Conservation (phyloP, 2,797 vertebrate genomes). For the Liasis olivaceus region DNA sequence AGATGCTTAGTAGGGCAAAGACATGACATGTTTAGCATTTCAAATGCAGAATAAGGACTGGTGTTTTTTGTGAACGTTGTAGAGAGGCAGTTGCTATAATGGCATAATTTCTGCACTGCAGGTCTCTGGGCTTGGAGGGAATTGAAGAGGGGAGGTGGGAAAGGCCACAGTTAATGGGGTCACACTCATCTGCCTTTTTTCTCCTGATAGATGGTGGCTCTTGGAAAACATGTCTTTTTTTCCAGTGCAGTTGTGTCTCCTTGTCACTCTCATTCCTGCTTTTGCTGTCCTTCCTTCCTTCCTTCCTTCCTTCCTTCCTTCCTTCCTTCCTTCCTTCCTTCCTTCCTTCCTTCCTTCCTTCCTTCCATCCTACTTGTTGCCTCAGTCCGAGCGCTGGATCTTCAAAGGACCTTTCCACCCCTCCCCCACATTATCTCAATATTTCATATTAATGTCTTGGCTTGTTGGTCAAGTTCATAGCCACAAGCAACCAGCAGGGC, state of each 20-base stretch:
- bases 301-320: too few species aligned
- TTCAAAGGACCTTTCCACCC: slow-evolving; percentile 44
- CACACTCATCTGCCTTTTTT: neutral
- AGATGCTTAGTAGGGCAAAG: neutral
- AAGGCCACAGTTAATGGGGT: neutral
- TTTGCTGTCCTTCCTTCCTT: neutral
- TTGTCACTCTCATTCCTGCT: slow-evolving; percentile 26
- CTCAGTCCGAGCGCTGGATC: slow-evolving; percentile 17
- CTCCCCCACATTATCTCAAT: neutral
- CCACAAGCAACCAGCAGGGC: neutral
- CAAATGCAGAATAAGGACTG: neutral
- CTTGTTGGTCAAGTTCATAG: slow-evolving; percentile 44
- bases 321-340: too few species aligned
- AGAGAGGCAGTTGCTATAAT: neutral
- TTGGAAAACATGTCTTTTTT: rapidly evolving
- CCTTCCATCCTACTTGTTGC: too few species aligned
- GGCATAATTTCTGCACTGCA: neutral
- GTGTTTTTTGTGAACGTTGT: neutral
- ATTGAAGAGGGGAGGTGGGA: neutral
- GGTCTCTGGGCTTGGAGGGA: slow-evolving; percentile 24
- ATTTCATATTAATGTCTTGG: slow-evolving; percentile 43
- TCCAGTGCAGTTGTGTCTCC: slow-evolving; percentile 12
- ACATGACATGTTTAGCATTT: neutral
- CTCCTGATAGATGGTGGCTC: neutral
- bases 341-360: too few species aligned